Evolutionary conservation across 2,888 invertebrate genomes (phyloP).

Genomic region (Drosophila subquinaria): DNA sequence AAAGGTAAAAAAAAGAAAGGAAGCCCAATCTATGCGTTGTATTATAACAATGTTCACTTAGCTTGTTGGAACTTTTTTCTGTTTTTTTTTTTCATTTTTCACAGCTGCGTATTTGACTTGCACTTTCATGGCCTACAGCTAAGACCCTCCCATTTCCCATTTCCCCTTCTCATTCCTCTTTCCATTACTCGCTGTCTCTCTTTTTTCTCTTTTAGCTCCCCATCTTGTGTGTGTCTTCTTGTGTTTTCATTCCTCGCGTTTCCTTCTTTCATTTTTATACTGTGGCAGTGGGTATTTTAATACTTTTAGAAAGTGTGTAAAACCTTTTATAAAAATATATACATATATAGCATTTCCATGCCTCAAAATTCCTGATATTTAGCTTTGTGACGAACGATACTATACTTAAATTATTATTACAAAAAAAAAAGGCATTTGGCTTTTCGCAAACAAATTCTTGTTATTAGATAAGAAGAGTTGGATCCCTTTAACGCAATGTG

Average conservation of each 20-base stretch:
- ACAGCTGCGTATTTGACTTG: conserved; percentile 32
- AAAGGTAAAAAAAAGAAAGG: not conserved
- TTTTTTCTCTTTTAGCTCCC: not conserved
- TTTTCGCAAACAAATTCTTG: too few species aligned
- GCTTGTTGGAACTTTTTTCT: conserved; percentile 7
- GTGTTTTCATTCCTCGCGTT: conserved; percentile 7
- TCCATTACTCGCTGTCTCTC: not conserved
- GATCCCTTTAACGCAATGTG: too few species aligned
- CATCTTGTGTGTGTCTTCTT: conserved; percentile 23
- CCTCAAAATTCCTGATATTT: too few species aligned
- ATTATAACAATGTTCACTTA: conserved; percentile 35
- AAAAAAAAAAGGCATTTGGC: too few species aligned
- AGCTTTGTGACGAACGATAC: too few species aligned
- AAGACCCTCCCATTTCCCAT: not conserved
- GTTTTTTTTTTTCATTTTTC: conserved; percentile 6
- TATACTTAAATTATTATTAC: too few species aligned
- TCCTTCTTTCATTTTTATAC: conserved; percentile 5
- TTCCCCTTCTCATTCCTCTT: too few species aligned
- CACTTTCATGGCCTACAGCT: conserved; percentile 38
- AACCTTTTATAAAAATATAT: not conserved
- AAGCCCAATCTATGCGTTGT: conserved; percentile 18
- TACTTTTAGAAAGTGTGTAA: not conserved
- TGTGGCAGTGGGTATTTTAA: not conserved
- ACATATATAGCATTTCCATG: too few species aligned
- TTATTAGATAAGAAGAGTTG: too few species aligned